A percentile compares a stretch with the other conserved stretches of the same genome.
phyloP scores from a whole-genome alignment of 2,113 vertebrate species.

The Tursiops truncatus region DNA sequence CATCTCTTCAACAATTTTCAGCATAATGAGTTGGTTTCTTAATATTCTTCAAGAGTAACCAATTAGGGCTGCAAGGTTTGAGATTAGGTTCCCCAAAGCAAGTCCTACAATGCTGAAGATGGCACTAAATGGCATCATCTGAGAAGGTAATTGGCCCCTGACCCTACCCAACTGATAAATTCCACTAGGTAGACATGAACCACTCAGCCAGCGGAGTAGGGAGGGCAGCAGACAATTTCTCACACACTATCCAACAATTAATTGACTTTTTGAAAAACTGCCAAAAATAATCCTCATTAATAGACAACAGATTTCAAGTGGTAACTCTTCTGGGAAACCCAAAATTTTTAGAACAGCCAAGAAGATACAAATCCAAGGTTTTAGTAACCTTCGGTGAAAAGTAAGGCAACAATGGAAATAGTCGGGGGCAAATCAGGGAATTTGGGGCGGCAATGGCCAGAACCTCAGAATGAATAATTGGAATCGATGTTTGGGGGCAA shows the following conservation, averaged over 20 bases:
- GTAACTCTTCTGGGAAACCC: background rate
- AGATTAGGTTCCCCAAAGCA: background rate
- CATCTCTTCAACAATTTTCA: background rate
- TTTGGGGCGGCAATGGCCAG: background rate
- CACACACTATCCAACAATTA: background rate
- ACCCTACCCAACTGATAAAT: background rate
- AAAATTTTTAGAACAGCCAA: background rate
- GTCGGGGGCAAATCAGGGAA: background rate
- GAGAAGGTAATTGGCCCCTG: background rate
- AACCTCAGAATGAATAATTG: background rate
- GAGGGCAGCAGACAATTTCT: background rate
- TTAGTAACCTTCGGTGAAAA: background rate
- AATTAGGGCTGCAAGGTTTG: background rate
- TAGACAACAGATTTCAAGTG: background rate
- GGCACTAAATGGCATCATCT: background rate
- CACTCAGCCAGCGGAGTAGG: background rate
- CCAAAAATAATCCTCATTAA: background rate
- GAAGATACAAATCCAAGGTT: background rate
- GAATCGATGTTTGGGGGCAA: background rate
- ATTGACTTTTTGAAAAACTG: background rate
- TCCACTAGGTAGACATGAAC: background rate
- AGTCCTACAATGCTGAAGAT: background rate
- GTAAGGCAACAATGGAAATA: background rate
- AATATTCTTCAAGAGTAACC: background rate
- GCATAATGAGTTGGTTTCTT: background rate